Base-by-base conservation (phyloP, 2,113 vertebrate species). In the Ascaphus truei region DNA sequence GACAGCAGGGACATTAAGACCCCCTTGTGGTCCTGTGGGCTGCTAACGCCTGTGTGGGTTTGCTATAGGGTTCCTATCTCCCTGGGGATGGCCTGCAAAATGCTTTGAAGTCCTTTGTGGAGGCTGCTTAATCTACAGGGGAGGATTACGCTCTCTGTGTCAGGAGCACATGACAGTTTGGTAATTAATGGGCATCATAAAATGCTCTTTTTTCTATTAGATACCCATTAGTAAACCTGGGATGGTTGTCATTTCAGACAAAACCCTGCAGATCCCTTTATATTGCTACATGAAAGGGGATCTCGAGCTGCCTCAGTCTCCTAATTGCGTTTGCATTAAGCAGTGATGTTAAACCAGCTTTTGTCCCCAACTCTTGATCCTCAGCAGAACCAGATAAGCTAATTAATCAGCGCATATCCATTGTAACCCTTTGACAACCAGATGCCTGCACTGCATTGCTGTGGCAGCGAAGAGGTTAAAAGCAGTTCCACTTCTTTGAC, bases 141-240 rank as follows among this genome's bases (percentile, higher is more conserved):
- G 89, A 83, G 85, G 89, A 92, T 93, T 94, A 89, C 77, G 81
- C 81, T 83, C 78, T 78, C 84, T 85, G 84, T 87, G 83, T 85
- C 84, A 88, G 88, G 82, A 92, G 90, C 89, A 86, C 88, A 92
- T 91, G 91, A 93, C 91, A 93, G 90, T 87, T 89, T 83, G 85
- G 90, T 95, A 96, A 95, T 95, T 95, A 96, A 95, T 92, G 92
- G 92, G 92, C 90, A 92, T 94, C 92, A 95, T 94, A 94, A 94
- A 93, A 87, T 90, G 90, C 89, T 91, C 91, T 94, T 86, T n/a
- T 87, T 92, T 94, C 90, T 93, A 95, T 95, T 95, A 95, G 94
- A 91, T 92, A 87, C 86, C 93, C 93, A 95, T 95, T 94, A 94
- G 93, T 89, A 93, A 94, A 94, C 90, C 90, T 91, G 92, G 89